Conservation (phyloP, 2,113 vertebrate species). For the Budorcas taxicolor region DNA sequence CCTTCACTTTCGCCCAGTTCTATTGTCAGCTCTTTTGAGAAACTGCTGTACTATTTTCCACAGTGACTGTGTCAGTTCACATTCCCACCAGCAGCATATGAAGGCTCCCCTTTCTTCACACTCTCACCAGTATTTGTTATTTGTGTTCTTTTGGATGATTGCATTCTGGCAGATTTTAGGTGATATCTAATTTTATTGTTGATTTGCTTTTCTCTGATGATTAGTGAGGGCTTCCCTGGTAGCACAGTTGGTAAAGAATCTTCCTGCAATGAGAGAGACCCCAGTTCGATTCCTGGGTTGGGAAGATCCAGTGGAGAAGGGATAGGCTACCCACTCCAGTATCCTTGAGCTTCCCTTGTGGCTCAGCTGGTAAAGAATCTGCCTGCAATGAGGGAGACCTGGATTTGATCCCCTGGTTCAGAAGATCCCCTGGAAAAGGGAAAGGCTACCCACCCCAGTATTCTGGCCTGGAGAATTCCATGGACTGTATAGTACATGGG, state of each 20-base stretch:
- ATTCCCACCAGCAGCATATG: not conserved
- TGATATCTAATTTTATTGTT: not conserved
- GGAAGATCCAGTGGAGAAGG: not conserved
- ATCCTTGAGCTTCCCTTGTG: not conserved
- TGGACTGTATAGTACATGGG: not conserved
- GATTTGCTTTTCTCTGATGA: not conserved
- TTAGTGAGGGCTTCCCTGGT: not conserved
- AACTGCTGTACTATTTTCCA: not conserved
- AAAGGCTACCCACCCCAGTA: not conserved
- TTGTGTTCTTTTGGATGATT: not conserved
- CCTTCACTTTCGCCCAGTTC: not conserved
- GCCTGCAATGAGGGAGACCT: rapidly evolving
- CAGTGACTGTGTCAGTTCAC: not conserved
- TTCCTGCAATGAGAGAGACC: not conserved
- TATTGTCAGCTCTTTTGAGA: not conserved
- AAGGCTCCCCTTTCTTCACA: not conserved
- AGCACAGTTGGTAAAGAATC: not conserved
- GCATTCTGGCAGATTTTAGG: not conserved
- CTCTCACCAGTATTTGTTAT: not conserved
- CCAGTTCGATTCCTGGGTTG: rapidly evolving
- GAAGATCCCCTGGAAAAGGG: not conserved
- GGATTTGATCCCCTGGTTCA: not conserved
- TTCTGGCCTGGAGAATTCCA: not conserved
- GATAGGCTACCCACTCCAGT: not conserved
- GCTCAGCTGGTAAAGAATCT: not conserved